Percentiles rank a stretch among this genome's conserved stretches.
Conservation (phyloP, 2,797 vertebrate species). For the Liasis olivaceus region DNA sequence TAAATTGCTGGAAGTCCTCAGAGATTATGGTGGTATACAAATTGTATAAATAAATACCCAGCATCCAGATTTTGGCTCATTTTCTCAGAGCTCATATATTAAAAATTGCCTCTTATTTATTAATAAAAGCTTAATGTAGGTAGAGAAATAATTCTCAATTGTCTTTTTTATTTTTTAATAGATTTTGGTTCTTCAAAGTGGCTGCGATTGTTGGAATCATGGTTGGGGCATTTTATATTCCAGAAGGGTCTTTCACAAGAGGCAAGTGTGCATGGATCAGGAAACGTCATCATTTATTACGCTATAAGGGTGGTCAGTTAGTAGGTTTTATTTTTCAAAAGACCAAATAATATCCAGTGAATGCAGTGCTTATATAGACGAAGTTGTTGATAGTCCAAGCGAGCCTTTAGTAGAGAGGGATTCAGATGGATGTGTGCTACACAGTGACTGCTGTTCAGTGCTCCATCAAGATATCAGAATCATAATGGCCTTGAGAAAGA, state of each 20-base stretch:
- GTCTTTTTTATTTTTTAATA: constrained; percentile 52
- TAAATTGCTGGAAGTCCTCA: neutral
- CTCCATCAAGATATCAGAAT: neutral
- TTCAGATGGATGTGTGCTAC: neutral
- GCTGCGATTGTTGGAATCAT: constrained; percentile 84
- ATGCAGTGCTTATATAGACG: neutral
- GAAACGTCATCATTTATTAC: neutral
- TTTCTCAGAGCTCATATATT: neutral
- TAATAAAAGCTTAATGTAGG: neutral
- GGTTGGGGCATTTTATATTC: constrained; percentile 92
- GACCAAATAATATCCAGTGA: neutral
- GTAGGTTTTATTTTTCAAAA: neutral
- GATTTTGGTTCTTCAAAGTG: constrained; percentile 97
- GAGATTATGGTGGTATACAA: neutral
- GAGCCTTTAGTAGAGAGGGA: neutral
- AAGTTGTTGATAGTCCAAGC: neutral
- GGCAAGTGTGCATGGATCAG: constrained; percentile 59
- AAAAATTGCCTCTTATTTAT: neutral
- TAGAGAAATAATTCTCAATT: neutral
- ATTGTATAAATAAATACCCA: neutral
- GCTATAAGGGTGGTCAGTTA: neutral
- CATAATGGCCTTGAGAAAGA: neutral
- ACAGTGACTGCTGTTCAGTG: neutral
- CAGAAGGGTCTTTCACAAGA: constrained; percentile 85
- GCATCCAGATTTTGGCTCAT: neutral